phyloP scores from a whole-genome alignment of 2,113 vertebrate genomes.

The Ceratotherium simum region DNA sequence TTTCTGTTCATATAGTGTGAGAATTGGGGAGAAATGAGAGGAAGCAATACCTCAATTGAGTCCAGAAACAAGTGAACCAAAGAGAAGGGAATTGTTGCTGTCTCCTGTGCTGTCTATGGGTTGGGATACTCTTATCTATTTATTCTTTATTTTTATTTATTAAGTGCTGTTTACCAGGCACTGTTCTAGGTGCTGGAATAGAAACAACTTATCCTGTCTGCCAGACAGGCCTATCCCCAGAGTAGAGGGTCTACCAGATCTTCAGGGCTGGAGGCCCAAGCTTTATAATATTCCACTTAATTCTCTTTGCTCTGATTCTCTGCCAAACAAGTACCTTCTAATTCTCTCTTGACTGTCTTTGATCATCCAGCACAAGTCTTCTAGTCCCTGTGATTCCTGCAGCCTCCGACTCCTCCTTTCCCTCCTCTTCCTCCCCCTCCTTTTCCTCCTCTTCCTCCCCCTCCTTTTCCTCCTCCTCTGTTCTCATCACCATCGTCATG shows the following conservation, averaged over 20 bases:
- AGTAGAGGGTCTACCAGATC: background rate
- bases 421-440: background rate
- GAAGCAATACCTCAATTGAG: background rate
- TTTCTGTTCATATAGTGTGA: background rate
- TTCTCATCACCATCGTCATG: background rate
- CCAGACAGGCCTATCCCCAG: background rate
- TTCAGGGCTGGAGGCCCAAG: background rate
- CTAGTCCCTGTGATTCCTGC: background rate
- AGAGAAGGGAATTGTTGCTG: background rate
- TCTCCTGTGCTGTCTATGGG: background rate
- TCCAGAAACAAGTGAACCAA: background rate
- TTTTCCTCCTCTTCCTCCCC: background rate
- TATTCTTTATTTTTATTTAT: background rate
- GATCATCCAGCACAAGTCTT: background rate
- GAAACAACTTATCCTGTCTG: background rate
- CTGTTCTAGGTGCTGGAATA: background rate
- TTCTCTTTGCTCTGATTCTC: slow-evolving; percentile 1
- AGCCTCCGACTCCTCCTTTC: background rate
- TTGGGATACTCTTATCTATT: background rate
- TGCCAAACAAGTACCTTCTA: background rate
- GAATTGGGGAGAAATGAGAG: background rate
- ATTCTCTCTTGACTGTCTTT: background rate
- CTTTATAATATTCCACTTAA: background rate
- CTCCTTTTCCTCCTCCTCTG: background rate
- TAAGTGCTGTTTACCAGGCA: background rate